These are phyloP conservation scores for Aphis craccivora DNA, from an alignment of 1,140 invertebrate species.

Conservation along the genomic window DNA sequence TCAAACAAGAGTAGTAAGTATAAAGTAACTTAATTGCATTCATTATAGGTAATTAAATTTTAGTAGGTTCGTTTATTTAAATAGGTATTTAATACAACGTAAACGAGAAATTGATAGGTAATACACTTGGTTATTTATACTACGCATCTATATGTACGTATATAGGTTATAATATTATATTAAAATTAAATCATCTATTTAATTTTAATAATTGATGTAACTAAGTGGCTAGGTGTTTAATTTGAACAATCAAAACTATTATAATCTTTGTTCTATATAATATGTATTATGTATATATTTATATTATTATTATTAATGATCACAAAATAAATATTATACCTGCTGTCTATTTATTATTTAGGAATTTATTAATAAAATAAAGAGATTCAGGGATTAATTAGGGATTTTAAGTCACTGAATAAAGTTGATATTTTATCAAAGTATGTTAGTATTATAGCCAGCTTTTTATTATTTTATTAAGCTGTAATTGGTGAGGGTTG, in stretches of 20 bases:
- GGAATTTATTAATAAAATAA: no score
- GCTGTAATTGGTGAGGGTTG: no score
- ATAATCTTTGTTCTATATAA: neutral
- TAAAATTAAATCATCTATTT: neutral
- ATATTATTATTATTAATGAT: no score
- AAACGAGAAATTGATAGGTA: neutral
- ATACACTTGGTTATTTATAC: neutral
- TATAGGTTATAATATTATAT: neutral
- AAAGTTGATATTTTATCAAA: no score
- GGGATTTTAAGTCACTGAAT: no score
- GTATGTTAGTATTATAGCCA: no score
- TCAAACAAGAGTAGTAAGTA: constrained; percentile 3
- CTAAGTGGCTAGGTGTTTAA: neutral
- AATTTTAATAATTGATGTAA: neutral
- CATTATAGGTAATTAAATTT: neutral
- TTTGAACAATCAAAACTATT: neutral
- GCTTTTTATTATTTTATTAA: no score
- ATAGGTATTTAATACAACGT: neutral
- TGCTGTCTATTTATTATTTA: no score
- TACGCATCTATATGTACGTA: neutral
- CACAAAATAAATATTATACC: no score
- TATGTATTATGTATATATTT: no score
- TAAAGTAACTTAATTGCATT: neutral
- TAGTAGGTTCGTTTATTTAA: neutral
- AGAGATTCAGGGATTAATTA: no score